These are phyloP conservation scores for Vultur gryphus DNA, from an alignment of 2,797 vertebrate species.

Conservation along the genomic window DNA sequence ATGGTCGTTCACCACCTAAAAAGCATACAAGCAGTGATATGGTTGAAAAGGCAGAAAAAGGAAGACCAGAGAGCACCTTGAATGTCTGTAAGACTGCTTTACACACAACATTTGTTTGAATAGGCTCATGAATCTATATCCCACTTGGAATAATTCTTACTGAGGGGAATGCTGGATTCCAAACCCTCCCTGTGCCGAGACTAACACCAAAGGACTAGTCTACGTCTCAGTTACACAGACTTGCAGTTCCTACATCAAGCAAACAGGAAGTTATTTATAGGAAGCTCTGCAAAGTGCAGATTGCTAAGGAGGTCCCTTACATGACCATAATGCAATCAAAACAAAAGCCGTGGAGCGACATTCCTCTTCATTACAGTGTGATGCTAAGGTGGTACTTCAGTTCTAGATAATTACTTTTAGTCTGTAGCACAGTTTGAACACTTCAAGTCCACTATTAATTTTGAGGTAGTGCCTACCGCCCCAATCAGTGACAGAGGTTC, in stretches of 20 bases:
- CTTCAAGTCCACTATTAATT: background rate
- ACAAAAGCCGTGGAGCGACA: background rate
- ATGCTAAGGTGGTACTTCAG: background rate
- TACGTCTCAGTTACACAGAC: background rate
- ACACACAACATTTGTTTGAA: background rate
- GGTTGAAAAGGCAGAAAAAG: background rate
- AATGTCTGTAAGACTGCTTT: background rate
- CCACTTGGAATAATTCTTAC: background rate
- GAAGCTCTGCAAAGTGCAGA: background rate
- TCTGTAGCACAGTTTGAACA: background rate
- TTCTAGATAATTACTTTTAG: background rate
- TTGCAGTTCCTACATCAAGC: background rate
- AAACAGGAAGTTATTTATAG: background rate
- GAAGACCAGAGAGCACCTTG: background rate
- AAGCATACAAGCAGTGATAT: background rate
- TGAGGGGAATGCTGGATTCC: background rate
- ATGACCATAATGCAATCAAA: background rate
- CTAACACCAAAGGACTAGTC: background rate
- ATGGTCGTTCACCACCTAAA: background rate
- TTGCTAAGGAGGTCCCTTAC: background rate
- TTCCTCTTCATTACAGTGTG: background rate
- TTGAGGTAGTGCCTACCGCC: background rate
- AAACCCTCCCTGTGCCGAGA: background rate
- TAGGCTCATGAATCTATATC: background rate
- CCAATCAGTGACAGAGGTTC: background rate